Evolutionary conservation across 2,113 vertebrate genomes (phyloP).

Genomic region (Ranitomeya variabilis): DNA sequence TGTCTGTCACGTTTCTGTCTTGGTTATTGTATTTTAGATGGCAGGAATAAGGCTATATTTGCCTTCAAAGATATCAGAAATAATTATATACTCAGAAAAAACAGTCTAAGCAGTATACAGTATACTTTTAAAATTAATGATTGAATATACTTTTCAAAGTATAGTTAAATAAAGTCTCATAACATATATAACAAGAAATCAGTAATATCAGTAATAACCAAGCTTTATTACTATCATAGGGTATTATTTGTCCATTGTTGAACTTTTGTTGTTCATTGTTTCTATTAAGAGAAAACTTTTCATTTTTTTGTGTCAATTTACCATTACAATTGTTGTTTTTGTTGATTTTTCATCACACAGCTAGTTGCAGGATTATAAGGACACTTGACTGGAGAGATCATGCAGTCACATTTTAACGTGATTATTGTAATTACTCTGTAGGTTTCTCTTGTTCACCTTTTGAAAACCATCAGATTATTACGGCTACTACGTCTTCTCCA

Average conservation of each 20-base stretch:
- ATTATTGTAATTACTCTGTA: constrained; percentile 60
- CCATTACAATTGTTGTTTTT: background rate
- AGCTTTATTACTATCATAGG: background rate
- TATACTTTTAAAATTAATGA: background rate
- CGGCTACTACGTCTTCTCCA: constrained; percentile 92
- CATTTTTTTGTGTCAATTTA: background rate
- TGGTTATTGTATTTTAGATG: background rate
- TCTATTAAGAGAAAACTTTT: background rate
- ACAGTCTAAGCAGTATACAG: background rate
- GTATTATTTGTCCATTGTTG: background rate
- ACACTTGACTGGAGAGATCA: constrained; percentile 1
- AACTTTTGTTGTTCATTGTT: background rate
- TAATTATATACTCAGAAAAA: background rate
- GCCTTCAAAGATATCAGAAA: background rate
- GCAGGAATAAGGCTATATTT: background rate
- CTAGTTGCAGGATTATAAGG: background rate
- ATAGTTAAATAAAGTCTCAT: background rate
- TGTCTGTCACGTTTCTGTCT: background rate
- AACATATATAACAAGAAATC: background rate
- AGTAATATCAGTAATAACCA: background rate
- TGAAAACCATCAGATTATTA: constrained; percentile 91
- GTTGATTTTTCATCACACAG: background rate
- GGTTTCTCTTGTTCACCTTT: constrained; percentile 94
- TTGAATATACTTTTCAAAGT: background rate
- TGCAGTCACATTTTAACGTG: background rate